Evolutionary conservation across 2,888 invertebrate genomes (phyloP).

Genomic region (Synanthedon tipuliformis): DNA sequence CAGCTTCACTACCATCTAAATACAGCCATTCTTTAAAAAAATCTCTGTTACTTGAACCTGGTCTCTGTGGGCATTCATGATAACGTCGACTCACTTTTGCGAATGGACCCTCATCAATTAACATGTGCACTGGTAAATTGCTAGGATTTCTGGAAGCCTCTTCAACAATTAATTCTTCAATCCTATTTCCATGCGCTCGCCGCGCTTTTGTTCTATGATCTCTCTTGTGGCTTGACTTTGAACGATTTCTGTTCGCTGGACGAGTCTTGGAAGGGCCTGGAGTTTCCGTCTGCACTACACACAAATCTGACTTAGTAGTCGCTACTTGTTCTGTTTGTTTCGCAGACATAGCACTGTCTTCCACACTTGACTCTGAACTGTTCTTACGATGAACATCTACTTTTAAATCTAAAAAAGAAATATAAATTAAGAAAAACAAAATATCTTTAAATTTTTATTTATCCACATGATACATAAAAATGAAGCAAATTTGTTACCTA

Average conservation of each 20-base stretch:
- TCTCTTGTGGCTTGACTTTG: constrained; percentile 41
- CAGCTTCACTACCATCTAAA: constrained; percentile 47
- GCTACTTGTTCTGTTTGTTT: constrained; percentile 47
- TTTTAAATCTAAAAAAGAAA: constrained; percentile 78
- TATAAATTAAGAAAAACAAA: neutral
- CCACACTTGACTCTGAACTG: constrained; percentile 88
- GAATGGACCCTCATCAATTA: constrained; percentile 56
- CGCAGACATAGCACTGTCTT: constrained; percentile 68
- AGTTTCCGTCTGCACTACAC: constrained; percentile 36
- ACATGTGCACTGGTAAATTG: constrained; percentile 46
- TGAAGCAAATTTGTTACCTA: constrained; percentile 56
- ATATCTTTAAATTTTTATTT: neutral
- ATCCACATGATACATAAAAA: neutral
- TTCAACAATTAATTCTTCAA: constrained; percentile 52
- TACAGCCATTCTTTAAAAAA: constrained; percentile 63
- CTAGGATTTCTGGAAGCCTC: constrained; percentile 35
- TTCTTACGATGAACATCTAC: constrained; percentile 94
- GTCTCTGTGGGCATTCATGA: constrained; percentile 49
- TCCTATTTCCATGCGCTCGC: constrained; percentile 39
- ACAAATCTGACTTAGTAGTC: constrained; percentile 49
- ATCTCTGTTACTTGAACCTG: constrained; percentile 46
- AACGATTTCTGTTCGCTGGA: constrained; percentile 34
- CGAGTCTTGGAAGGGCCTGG: constrained; percentile 44
- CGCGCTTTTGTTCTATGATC: constrained; percentile 40
- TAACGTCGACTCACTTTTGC: constrained; percentile 56